Percentiles rank a stretch among this genome's conserved stretches.
Evolutionary conservation across 2,888 invertebrate genomes (phyloP).

Genomic region (Adelognathus sp.): DNA sequence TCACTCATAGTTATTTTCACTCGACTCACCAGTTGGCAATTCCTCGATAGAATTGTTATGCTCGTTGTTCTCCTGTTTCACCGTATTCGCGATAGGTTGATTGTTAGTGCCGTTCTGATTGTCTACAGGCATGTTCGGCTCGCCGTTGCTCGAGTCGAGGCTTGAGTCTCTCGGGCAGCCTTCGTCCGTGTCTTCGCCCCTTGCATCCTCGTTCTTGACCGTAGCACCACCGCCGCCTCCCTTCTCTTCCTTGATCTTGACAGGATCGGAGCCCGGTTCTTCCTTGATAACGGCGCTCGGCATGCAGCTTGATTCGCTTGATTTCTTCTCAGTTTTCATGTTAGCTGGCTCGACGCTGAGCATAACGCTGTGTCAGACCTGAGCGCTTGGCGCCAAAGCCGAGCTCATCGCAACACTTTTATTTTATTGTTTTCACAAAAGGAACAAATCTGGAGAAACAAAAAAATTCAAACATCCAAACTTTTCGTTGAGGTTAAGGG

Average conservation of each 20-base stretch:
- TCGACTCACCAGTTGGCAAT: conserved; percentile 68
- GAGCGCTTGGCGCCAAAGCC: not conserved
- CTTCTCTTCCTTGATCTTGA: conserved; percentile 78
- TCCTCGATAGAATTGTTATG: conserved; percentile 74
- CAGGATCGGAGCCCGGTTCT: conserved; percentile 77
- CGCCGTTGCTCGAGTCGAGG: conserved; percentile 71
- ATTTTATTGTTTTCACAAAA: no score
- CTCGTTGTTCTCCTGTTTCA: conserved; percentile 77
- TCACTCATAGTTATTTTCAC: no score
- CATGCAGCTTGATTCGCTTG: conserved; percentile 77
- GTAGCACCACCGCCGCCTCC: no score
- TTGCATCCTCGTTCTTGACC: conserved; percentile 76
- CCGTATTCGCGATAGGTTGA: conserved; percentile 73
- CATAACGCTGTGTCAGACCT: conserved; percentile 41
- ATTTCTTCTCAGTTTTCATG: conserved; percentile 80
- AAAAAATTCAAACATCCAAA: no score
- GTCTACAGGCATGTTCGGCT: conserved; percentile 71
- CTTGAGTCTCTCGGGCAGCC: conserved; percentile 74
- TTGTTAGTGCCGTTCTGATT: conserved; percentile 70
- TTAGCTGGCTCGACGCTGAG: conserved; percentile 58
- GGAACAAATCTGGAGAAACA: no score
- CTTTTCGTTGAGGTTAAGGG: not conserved
- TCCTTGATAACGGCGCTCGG: conserved; percentile 78
- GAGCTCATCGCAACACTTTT: not conserved
- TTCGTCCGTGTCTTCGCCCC: conserved; percentile 74